Percentiles rank a stretch among this genome's conserved stretches.
These are phyloP conservation scores for Cistogaster globosa DNA, from an alignment of 2,888 invertebrate genomes.

Conservation along the genomic window DNA sequence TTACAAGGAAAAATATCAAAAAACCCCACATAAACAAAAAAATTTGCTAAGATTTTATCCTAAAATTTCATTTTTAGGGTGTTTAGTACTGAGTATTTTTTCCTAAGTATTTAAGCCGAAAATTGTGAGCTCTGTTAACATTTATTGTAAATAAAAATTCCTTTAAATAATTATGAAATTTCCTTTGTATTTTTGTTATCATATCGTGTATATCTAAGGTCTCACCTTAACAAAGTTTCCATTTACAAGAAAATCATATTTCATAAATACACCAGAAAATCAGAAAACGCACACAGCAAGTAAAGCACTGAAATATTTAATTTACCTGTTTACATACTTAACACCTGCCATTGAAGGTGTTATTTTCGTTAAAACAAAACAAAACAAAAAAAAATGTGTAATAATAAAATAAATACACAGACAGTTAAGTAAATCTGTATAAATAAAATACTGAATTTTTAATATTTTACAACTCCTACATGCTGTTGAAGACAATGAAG, in stretches of 20 bases:
- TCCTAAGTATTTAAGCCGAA: not conserved
- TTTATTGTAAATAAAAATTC: not conserved
- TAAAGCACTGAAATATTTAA: slow-evolving; percentile 30
- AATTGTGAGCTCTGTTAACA: not conserved
- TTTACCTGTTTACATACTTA: slow-evolving; percentile 50
- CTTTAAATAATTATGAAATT: not conserved
- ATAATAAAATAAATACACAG: slow-evolving; percentile 13
- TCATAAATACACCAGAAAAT: not conserved
- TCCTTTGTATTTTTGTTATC: not conserved
- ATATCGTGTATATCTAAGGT: not conserved
- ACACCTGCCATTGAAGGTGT: slow-evolving; percentile 66
- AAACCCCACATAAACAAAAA: no score
- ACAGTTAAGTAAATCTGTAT: not conserved
- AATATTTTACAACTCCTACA: slow-evolving; percentile 1
- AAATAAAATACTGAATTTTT: slow-evolving; percentile 1
- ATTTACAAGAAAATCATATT: slow-evolving; percentile 19
- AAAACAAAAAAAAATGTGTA: slow-evolving; percentile 14
- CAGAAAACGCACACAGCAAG: not conserved
- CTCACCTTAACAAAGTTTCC: not conserved
- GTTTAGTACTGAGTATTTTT: not conserved
- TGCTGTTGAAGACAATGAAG: slow-evolving; percentile 12
- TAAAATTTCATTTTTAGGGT: no score
- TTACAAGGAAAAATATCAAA: no score
- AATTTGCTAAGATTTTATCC: no score
- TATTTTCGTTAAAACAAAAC: slow-evolving; percentile 29